A percentile compares a stretch with the other conserved stretches of the same genome.
phyloP scores from a whole-genome alignment of 2,113 vertebrate species.

The Trogon surrucura region DNA sequence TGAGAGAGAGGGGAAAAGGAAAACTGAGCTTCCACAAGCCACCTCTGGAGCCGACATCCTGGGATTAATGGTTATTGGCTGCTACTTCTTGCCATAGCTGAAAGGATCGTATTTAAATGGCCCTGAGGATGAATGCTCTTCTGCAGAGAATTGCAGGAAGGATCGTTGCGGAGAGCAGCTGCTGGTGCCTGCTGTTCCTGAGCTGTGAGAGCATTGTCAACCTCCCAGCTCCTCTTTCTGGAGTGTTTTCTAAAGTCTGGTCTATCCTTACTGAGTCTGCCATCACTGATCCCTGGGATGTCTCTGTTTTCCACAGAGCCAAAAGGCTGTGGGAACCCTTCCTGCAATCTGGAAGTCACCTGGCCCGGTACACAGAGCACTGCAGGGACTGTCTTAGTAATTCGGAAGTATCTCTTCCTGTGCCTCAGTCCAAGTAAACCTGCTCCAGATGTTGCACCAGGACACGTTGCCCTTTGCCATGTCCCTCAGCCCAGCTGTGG shows the following conservation, averaged over 20 bases:
- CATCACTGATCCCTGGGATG: background rate
- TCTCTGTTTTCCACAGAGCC: background rate
- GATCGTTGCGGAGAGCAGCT: background rate
- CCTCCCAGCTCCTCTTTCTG: background rate
- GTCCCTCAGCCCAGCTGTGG: background rate
- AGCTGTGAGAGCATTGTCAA: background rate
- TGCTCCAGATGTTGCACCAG: background rate
- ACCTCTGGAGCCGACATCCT: background rate
- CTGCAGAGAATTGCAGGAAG: background rate
- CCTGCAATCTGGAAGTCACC: background rate
- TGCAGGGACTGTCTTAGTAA: background rate
- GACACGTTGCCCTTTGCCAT: fast-evolving
- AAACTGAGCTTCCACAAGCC: background rate
- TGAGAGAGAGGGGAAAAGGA: background rate
- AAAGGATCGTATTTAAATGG: background rate
- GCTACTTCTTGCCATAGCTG: background rate
- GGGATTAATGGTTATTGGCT: background rate
- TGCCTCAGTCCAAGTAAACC: background rate
- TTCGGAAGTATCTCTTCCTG: background rate
- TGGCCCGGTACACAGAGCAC: background rate
- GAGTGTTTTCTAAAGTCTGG: background rate
- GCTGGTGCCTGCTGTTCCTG: background rate
- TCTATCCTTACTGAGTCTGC: fast-evolving
- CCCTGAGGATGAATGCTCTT: background rate
- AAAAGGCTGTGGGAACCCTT: background rate